Percentiles rank a stretch among this genome's conserved stretches.
Conservation (phyloP, 2,888 invertebrate species). For the Trilocha varians region DNA sequence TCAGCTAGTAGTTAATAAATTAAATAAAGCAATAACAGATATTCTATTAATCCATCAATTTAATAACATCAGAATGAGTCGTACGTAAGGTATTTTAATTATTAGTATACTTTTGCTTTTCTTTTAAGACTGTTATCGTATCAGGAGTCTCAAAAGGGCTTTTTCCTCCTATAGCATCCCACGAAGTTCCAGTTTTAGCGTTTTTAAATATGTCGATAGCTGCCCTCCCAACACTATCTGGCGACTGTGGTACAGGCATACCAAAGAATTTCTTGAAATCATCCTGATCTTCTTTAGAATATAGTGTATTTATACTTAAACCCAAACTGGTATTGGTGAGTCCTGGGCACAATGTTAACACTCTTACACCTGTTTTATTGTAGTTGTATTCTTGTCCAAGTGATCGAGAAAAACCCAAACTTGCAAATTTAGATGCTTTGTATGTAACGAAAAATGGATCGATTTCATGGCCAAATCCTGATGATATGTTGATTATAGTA, state of each 20-base stretch:
- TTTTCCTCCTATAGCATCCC: neutral
- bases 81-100: too few species aligned
- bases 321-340: conserved; percentile 32
- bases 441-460: conserved; percentile 66
- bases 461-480: conserved; percentile 61
- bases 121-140: neutral
- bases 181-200: neutral
- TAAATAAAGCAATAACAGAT: too few species aligned
- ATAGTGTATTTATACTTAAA: neutral
- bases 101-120: too few species aligned
- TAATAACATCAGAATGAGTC: too few species aligned
- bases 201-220: neutral
- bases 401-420: conserved; percentile 51
- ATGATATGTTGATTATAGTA: conserved; percentile 73
- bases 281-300: neutral
- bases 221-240: neutral
- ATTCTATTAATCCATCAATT: too few species aligned
- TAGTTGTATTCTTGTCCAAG: conserved; percentile 41
- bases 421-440: conserved; percentile 68
- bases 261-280: neutral
- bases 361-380: conserved; percentile 44
- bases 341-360: conserved; percentile 51
- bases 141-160: neutral
- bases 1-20: too few species aligned
- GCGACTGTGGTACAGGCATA: neutral